phyloP scores from a whole-genome alignment of 2,888 invertebrate genomes.

The Erpobdella octoculata region DNA sequence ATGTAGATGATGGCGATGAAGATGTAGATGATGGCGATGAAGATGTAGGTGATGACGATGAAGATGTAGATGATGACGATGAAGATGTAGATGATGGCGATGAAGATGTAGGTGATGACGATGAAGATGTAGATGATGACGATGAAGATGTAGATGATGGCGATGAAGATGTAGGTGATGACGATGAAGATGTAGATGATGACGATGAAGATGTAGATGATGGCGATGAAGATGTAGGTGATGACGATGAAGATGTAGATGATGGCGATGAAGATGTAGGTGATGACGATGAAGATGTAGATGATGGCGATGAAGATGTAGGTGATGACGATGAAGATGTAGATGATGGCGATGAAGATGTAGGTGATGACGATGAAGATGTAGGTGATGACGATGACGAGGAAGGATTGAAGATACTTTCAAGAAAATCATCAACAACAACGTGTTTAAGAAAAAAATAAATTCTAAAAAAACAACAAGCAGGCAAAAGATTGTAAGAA shows the following conservation, averaged over 20 bases:
- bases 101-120: neutral
- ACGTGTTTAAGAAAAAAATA: neutral
- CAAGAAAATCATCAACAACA: too few relatives aligned
- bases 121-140: neutral
- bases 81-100: neutral
- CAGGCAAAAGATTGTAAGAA: neutral
- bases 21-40: neutral
- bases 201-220: conserved; percentile 10
- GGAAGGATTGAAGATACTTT: too few relatives aligned
- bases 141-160: neutral
- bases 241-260: conserved; percentile 17
- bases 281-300: conserved; percentile 3
- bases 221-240: conserved; percentile 5
- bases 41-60: neutral
- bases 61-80: neutral
- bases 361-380: too few relatives aligned
- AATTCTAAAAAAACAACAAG: neutral
- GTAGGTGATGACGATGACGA: neutral
- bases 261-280: conserved; percentile 11
- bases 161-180: neutral
- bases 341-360: too few relatives aligned
- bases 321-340: neutral
- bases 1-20: neutral
- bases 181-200: neutral
- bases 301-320: conserved; percentile 10